phyloP scores from a whole-genome alignment of 2,888 invertebrate genomes.

The Cylloceria caligata region DNA sequence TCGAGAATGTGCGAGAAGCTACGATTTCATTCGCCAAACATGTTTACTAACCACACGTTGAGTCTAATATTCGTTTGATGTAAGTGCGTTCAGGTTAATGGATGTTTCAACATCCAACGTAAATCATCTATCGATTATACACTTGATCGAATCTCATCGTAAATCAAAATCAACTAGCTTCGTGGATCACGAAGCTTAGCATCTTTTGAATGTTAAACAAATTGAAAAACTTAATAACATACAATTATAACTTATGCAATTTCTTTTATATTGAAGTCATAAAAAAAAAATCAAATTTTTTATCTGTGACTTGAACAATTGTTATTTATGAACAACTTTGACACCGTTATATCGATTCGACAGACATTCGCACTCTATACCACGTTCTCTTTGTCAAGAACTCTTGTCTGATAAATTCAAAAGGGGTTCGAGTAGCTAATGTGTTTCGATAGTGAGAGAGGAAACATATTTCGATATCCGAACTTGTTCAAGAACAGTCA shows the following conservation, averaged over 20 bases:
- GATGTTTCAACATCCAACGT: background rate
- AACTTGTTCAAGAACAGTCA: conserved; percentile 52
- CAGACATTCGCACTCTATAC: conserved; percentile 32
- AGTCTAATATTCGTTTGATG: background rate
- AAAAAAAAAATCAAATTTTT: background rate
- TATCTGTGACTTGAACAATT: background rate
- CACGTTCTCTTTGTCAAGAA: background rate
- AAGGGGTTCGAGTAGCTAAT: conserved; percentile 34
- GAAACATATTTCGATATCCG: conserved; percentile 44
- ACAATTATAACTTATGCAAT: no score
- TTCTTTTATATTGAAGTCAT: no score
- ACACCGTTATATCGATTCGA: background rate
- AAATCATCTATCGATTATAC: background rate
- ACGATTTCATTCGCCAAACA: conserved; percentile 16
- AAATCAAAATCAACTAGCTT: background rate
- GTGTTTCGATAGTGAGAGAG: conserved; percentile 32
- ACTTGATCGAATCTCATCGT: background rate
- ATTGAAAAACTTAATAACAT: no score
- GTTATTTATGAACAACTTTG: background rate
- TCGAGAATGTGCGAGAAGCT: conserved; percentile 13
- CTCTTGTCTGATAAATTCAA: background rate
- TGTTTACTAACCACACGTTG: background rate
- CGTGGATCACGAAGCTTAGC: no score
- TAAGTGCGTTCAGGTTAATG: background rate
- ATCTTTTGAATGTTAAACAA: no score